Evolutionary conservation across 2,888 invertebrate genomes (phyloP), one percentile per base, ranked within the genome.

Genomic region (Panopea generosa): DNA sequence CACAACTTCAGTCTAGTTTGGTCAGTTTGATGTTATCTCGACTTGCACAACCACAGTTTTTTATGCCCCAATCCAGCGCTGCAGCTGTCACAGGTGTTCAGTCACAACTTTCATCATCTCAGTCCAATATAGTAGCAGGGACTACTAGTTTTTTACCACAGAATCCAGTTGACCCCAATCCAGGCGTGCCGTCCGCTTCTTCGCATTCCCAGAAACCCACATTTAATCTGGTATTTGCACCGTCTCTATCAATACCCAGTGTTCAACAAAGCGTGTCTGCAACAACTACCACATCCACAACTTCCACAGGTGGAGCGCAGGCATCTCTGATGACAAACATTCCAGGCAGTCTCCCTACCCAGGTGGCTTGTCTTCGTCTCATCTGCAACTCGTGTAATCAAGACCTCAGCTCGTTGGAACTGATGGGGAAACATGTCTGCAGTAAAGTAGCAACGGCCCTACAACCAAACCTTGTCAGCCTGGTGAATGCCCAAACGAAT

Each of bases 361-460:
- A 27, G n/a, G 11, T n/a, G 24, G 11, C 4, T 11, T 26, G 45
- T 33, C 26, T 45, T 18, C 7, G 50, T 7, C 52, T 73, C 3
- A 20, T 53, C 4, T 73, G 66, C 27, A 53, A 45, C 20, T 24
- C 24, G 16, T 73, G 72, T 24, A 73, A 60, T 20, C 55, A 60
- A 40, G n/a, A 50, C 11, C 56, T 73, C 11, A 27, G 24, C 7
- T 55, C 66, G 2, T 33, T 73, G n/a, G 66, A 66, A 22, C 26
- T 59, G 26, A 55, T 73, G 60, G 24, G 29, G 9, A 60, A 24
- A n/a, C 66, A 73, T 45, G 33, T 53, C 0, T 72, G 71, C 33
- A 45, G 20, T 38, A 57, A 3, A 4, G 43, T 22, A 14, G 18
- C 22, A 29, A 57, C 18, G 16, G 33, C n/a, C n/a, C 18, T 11